Percentiles rank a stretch among this genome's conserved stretches.
Conservation (phyloP, 2,113 vertebrate species). For the Cynoglossus semilaevis region DNA sequence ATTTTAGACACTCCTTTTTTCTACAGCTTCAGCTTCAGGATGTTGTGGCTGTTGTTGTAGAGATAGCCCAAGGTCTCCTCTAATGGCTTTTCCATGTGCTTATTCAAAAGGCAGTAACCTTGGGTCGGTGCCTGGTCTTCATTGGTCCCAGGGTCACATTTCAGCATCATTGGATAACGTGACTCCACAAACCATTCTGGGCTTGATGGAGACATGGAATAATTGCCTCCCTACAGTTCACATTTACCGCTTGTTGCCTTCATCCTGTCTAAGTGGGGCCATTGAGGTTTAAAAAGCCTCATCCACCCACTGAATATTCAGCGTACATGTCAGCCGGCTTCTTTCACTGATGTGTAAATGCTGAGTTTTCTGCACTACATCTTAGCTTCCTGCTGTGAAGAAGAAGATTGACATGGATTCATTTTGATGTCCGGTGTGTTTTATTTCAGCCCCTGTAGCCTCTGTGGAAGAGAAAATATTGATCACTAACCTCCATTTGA, state of each 20-base stretch:
- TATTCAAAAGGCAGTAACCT: constrained; percentile 9
- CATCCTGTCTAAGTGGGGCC: not conserved
- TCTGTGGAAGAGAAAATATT: constrained; percentile 8
- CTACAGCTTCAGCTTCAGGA: not conserved
- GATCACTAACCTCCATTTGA: no score
- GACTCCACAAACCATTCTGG: not conserved
- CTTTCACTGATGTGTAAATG: constrained; percentile 70
- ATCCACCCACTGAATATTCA: constrained; percentile 42
- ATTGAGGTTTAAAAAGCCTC: constrained; percentile 40
- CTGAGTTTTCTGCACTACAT: constrained; percentile 25
- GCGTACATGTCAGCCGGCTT: constrained; percentile 26
- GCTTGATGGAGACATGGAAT: constrained; percentile 6
- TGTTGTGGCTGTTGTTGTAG: constrained; percentile 4
- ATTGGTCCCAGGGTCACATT: constrained; percentile 3
- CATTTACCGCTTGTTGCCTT: constrained; percentile 14
- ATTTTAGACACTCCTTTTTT: not conserved
- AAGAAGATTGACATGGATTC: constrained; percentile 34
- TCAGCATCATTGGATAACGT: not conserved
- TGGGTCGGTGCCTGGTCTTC: constrained; percentile 2
- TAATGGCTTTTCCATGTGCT: constrained; percentile 18
- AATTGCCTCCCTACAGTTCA: constrained; percentile 10
- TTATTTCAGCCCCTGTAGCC: constrained; percentile 17
- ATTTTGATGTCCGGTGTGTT: constrained; percentile 43
- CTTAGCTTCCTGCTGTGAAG: constrained; percentile 26
- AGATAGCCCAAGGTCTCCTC: constrained; percentile 22